Evolutionary conservation across 2,888 invertebrate species (phyloP).

Genomic region (Sycophila texana): DNA sequence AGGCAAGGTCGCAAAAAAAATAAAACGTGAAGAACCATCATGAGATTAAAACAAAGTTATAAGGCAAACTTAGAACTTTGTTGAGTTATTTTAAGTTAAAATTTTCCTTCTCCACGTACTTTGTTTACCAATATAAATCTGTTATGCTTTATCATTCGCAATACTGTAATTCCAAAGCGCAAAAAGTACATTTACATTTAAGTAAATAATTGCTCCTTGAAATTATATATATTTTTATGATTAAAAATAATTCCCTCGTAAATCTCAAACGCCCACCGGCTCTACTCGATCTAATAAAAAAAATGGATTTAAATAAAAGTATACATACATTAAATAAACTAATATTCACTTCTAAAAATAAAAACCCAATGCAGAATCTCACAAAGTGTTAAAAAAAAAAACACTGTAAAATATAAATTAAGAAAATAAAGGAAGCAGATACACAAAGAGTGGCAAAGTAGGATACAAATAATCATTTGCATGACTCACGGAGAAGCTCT

Average conservation of each 20-base stretch:
- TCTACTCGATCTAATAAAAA: neutral
- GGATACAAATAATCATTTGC: conserved; percentile 51
- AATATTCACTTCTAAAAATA: no score
- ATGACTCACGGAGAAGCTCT: conserved; percentile 49
- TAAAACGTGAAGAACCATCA: no score
- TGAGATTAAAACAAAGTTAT: no score
- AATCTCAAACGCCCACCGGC: neutral
- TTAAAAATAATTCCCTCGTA: neutral
- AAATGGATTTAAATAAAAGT: neutral
- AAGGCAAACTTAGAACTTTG: no score
- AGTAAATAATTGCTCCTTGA: neutral
- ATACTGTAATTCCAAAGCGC: no score
- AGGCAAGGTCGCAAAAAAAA: no score
- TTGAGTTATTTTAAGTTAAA: no score
- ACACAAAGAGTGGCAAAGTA: conserved; percentile 6
- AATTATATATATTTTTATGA: neutral
- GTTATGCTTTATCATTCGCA: no score
- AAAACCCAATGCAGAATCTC: neutral
- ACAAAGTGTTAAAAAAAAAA: neutral
- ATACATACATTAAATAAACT: no score
- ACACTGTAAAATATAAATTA: neutral
- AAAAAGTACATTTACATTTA: no score
- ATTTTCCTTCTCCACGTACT: no score
- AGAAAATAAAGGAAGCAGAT: neutral
- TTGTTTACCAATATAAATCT: no score